Conservation (phyloP, 2,888 invertebrate genomes). For the Tiliacea aurago region DNA sequence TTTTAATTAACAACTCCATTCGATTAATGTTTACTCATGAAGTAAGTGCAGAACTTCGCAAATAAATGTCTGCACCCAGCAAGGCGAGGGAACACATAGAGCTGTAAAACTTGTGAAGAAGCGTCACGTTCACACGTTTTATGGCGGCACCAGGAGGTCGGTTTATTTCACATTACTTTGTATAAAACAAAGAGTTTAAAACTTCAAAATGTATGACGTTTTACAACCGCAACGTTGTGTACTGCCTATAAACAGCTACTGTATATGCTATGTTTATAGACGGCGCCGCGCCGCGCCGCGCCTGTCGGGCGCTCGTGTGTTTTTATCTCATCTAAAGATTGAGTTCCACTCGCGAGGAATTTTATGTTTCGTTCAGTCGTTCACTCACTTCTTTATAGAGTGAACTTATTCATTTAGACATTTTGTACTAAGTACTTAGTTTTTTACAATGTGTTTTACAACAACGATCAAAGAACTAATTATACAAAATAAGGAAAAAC, state of each 20-base stretch:
- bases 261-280: not conserved
- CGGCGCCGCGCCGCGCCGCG: slow-evolving; percentile 26
- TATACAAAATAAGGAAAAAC: slow-evolving; percentile 29
- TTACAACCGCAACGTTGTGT: slow-evolving; percentile 50
- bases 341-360: slow-evolving; percentile 26
- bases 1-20: slow-evolving; percentile 56
- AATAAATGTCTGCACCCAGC: slow-evolving; percentile 38
- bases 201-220: slow-evolving; percentile 53
- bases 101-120: slow-evolving; percentile 16
- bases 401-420: slow-evolving; percentile 54
- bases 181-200: slow-evolving; percentile 57
- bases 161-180: slow-evolving; percentile 51
- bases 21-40: slow-evolving; percentile 43
- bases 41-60: slow-evolving; percentile 29
- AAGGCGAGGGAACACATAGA: not conserved
- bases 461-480: slow-evolving; percentile 25
- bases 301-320: slow-evolving; percentile 23
- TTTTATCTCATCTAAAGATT: slow-evolving; percentile 44
- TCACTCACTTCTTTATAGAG: slow-evolving; percentile 49
- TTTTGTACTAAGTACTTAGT: slow-evolving; percentile 42
- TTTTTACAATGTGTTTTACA: slow-evolving; percentile 28
- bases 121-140: slow-evolving; percentile 44
- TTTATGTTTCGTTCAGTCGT: slow-evolving; percentile 47
- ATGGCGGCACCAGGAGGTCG: slow-evolving; percentile 25
- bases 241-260: slow-evolving; percentile 37